A percentile compares a stretch with the other conserved stretches of the same genome.
phyloP scores from a whole-genome alignment of 2,797 vertebrate species.

The Tragelaphus eurycerus region DNA sequence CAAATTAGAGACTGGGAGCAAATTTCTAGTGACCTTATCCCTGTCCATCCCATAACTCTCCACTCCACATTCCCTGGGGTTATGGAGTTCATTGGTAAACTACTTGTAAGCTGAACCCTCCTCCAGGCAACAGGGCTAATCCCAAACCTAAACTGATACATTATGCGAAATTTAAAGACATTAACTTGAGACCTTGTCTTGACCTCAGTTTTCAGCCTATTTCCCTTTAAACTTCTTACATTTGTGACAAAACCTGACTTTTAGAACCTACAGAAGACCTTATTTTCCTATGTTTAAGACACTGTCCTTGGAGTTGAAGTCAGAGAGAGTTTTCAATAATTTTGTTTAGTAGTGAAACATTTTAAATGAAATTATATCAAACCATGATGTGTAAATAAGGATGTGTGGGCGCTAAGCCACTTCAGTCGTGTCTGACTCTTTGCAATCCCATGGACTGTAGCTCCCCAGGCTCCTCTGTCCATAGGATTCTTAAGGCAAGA shows the following conservation, averaged over 20 bases:
- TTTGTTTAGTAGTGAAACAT: neutral
- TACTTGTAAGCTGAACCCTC: neutral
- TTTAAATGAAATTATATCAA: neutral
- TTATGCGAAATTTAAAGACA: neutral
- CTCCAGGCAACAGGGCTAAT: neutral
- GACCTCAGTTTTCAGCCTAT: neutral
- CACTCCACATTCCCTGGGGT: neutral
- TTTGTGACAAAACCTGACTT: neutral
- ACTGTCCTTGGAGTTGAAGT: neutral
- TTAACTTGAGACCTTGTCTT: neutral
- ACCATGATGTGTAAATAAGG: neutral
- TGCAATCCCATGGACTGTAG: neutral
- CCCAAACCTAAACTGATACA: neutral
- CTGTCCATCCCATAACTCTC: neutral
- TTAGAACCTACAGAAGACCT: neutral
- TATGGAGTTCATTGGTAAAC: neutral
- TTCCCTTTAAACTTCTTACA: neutral
- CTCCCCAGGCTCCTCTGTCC: neutral
- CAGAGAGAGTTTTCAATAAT: neutral
- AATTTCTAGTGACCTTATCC: neutral
- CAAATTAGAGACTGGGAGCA: neutral
- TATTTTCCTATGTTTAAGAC: neutral
- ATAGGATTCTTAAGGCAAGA: neutral
- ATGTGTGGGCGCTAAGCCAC: neutral
- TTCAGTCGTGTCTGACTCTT: neutral